A percentile compares a stretch with the other conserved stretches of the same genome.
Conservation (phyloP, 2,113 vertebrate genomes). For the Brevimyrus niger region DNA sequence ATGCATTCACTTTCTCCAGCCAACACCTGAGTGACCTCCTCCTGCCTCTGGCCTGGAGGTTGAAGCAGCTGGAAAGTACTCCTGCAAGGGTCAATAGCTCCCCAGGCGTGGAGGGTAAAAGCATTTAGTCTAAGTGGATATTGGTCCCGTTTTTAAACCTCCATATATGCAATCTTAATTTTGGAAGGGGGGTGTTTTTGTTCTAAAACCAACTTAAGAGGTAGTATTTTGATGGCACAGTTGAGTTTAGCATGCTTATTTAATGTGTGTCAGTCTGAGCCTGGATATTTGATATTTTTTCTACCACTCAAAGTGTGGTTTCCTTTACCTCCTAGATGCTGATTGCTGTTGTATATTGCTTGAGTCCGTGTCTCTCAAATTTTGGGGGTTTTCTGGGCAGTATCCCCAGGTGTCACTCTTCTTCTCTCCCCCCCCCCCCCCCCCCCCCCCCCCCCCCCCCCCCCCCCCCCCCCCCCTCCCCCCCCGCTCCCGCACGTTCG, state of each 20-base stretch:
- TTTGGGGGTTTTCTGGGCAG: neutral
- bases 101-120: slow-evolving; percentile 38
- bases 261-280: neutral
- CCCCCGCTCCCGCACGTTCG: too few species aligned
- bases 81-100: slow-evolving; percentile 17
- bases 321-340: neutral
- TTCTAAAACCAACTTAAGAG: neutral
- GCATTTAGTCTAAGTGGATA: slow-evolving; percentile 23
- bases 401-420: too few species aligned
- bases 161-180: neutral
- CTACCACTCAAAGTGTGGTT: neutral
- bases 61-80: slow-evolving; percentile 56
- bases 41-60: slow-evolving; percentile 56
- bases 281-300: slow-evolving; percentile 1
- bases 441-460: too few species aligned
- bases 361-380: neutral
- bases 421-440: too few species aligned
- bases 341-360: neutral
- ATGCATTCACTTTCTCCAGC: slow-evolving; percentile 61
- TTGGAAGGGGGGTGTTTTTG: neutral
- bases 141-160: neutral
- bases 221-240: neutral
- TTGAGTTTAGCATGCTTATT: neutral
- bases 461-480: too few species aligned
- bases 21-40: slow-evolving; percentile 61